Evolutionary conservation across 2,113 vertebrate genomes (phyloP).

Genomic region (Burhinus bistriatus): DNA sequence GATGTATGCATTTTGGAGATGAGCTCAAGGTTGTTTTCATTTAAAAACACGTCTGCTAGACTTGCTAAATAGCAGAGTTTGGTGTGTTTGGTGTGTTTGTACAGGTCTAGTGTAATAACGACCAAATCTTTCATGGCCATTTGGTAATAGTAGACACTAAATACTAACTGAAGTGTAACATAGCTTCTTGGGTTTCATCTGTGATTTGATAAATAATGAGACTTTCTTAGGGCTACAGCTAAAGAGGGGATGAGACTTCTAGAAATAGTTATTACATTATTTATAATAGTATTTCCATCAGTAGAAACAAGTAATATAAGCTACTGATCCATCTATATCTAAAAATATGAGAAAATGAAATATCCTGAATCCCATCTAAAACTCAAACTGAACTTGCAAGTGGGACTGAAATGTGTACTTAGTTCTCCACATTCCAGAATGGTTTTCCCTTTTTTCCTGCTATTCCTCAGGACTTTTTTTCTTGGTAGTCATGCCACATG

Average conservation of each 20-base stretch:
- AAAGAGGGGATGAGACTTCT: neutral
- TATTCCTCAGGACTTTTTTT: neutral
- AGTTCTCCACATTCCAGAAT: neutral
- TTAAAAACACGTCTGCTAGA: neutral
- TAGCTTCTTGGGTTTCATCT: neutral
- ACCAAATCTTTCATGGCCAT: neutral
- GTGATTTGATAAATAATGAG: neutral
- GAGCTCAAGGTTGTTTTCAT: neutral
- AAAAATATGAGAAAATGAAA: neutral
- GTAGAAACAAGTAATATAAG: neutral
- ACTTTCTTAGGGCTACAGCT: neutral
- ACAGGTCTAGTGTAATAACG: neutral
- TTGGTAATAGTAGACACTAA: neutral
- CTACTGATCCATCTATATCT: neutral
- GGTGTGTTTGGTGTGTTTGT: neutral
- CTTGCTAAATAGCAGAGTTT: neutral
- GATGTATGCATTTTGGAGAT: neutral
- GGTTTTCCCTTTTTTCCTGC: neutral
- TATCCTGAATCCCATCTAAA: neutral
- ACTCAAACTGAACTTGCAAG: neutral
- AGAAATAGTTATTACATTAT: neutral
- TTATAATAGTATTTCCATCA: neutral
- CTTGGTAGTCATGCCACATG: neutral
- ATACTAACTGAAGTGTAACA: neutral
- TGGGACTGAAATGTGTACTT: neutral